Base-by-base conservation (phyloP, 2,888 invertebrate genomes). In the Tromatobia lineatoria region DNA sequence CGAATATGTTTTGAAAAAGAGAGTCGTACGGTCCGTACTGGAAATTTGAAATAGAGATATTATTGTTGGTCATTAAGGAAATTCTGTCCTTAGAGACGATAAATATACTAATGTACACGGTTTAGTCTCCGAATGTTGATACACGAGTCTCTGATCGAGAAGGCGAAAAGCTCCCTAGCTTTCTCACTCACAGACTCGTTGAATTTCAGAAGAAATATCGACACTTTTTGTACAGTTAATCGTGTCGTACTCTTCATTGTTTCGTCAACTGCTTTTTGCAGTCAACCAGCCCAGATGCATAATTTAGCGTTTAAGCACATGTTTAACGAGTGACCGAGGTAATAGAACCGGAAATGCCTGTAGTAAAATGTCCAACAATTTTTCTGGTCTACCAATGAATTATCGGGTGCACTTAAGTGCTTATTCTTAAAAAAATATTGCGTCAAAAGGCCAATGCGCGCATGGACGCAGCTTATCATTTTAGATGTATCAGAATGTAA, bases 131-230 rank as follows among this genome's bases (percentile, higher is more conserved):
- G 15, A 45, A 38, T 38, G 38, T 18, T 8, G 50, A 52, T 54
- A 4, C 61, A 57, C 71, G 87, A 88, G 88, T 88, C 85, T 88
- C 87, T 88, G 82, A 69, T 29, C 54, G 64, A 85, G 80, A 80
- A 81, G 78, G 82, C 86, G 77, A 82, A 50, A 15, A 87, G 85
- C 87, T 88, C 86, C 87, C 85, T 34, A 70, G 82, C 85, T 77
- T 61, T 77, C 78, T 85, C 83, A 29, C 70, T 85, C 85, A 88
- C 85, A 86, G 87, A 87, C 88, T 89, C 89, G 70, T 80, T 79
- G 29, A 34, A 54, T 38, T 52, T 18, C 29, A 11, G 20, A 57
- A 57, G n/a, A 13, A 57, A 74, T 42, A 66, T 75, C 59, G 57
- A 75, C 76, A 71, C 50, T 54, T 79, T 85, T 84, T 84, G 84